These are phyloP conservation scores for Labeo calbasu DNA, from an alignment of 2,797 vertebrate species.

Conservation along the genomic window DNA sequence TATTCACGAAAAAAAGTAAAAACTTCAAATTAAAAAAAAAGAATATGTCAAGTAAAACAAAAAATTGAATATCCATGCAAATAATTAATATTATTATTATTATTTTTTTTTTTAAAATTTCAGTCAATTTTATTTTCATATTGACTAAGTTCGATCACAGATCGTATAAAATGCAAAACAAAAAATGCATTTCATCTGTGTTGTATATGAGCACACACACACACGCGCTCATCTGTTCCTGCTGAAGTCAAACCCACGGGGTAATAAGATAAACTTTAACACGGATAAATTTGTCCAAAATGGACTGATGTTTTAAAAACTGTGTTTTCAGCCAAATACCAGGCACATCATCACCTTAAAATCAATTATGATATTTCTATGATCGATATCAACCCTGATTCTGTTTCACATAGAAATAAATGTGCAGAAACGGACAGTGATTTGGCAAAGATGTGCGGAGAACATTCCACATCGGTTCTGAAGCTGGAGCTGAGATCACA, in stretches of 20 bases:
- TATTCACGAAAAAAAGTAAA: too few species aligned
- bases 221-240: slow-evolving; percentile 17
- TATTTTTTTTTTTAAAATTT: too few species aligned
- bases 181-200: neutral
- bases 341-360: slow-evolving; percentile 16
- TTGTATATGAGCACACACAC: neutral
- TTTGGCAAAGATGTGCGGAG: slow-evolving; percentile 19
- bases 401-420: slow-evolving; percentile 12
- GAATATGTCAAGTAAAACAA: too few species aligned
- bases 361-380: slow-evolving; percentile 6
- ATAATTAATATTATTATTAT: too few species aligned
- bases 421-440: slow-evolving; percentile 6
- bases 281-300: neutral
- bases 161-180: neutral
- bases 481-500: slow-evolving; percentile 3
- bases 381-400: neutral
- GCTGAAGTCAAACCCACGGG: slow-evolving; percentile 17
- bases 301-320: slow-evolving; percentile 11
- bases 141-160: neutral
- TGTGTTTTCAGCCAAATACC: neutral
- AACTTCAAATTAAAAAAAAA: too few species aligned
- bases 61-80: too few species aligned
- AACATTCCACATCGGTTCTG: slow-evolving; percentile 31
- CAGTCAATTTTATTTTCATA: neutral
- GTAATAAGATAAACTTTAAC: slow-evolving; percentile 35